Base-by-base conservation (phyloP, 1,140 invertebrate species). In the Sinella curviseta region DNA sequence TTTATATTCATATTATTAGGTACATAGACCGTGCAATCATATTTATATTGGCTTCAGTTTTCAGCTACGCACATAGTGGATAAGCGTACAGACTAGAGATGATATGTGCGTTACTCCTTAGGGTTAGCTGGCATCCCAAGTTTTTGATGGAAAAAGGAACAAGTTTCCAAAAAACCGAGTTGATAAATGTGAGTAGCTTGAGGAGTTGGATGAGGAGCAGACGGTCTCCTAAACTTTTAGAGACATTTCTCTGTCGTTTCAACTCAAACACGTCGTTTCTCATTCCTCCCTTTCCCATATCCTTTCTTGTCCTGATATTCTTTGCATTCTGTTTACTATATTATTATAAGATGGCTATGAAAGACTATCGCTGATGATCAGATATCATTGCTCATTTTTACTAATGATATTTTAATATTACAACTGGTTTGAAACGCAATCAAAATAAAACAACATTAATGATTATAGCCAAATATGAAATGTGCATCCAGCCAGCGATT, bases 191-290 rank as follows among this genome's bases (percentile, higher is more conserved):
- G 54, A 67, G 34, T 36, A 34, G 67, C 77, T 55, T 74, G 73
- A 76, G 3, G 28, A 30, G 34, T 20, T 48, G 31, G 82, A 84
- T 57, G 20, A 82, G 79, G 67, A 83, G 77, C 82, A 84, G 83
- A 84, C 70, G 83, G 82, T 84, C 79, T 81, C 55, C 54, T 55
- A 54, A 73, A 79, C 77, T 75, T 82, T 79, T 81, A 77, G 39
- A 80, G 78, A 82, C 78, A 83, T 83, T 83, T 82, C 34, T 76
- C 70, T 76, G 78, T 83, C 83, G 81, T 65, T 80, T 81, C 78
- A 78, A 79, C 60, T 80, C 78, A 81, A 73, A 35, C 3, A 20
- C 2, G 30, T 12, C 81, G 81, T 83, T 83, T 83, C 81, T 84
- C 83, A 83, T 81, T 36, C 78, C 57, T 57, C 74, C 67, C 35